Evolutionary conservation across 2,888 invertebrate genomes (phyloP).

Genomic region (Scaptomyza cyrtandrae): DNA sequence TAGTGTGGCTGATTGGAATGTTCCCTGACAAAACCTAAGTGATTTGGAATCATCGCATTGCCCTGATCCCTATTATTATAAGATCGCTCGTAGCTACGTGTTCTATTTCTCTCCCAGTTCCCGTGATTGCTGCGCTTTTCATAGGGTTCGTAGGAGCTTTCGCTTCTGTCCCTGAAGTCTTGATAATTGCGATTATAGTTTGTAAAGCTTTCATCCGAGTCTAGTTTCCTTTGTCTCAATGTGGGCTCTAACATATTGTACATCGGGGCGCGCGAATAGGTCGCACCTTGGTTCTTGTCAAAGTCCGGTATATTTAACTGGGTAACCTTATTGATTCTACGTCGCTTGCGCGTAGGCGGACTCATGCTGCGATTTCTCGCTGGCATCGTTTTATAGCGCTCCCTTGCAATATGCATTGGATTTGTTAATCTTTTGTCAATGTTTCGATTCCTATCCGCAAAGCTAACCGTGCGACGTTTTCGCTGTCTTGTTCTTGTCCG

Average conservation of each 20-base stretch:
- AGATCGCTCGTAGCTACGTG: neutral
- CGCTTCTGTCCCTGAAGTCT: neutral
- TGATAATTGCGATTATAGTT: neutral
- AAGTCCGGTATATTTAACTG: neutral
- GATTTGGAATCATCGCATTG: neutral
- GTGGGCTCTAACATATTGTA: neutral
- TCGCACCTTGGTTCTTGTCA: neutral
- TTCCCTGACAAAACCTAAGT: neutral
- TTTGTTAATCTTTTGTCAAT: neutral
- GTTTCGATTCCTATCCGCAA: slow-evolving; percentile 4
- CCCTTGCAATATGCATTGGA: neutral
- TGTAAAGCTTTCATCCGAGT: slow-evolving; percentile 1
- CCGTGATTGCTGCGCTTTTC: neutral
- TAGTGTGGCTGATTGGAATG: neutral
- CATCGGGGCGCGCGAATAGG: neutral
- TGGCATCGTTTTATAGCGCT: neutral
- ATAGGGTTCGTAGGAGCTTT: neutral
- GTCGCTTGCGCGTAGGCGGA: neutral
- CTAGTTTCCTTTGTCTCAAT: neutral
- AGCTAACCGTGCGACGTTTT: slow-evolving; percentile 4
- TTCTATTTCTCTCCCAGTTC: neutral
- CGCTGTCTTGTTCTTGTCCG: slow-evolving; percentile 2
- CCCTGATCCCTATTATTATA: neutral
- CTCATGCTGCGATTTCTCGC: neutral
- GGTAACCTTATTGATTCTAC: neutral